phyloP scores from a whole-genome alignment of 2,888 invertebrate genomes.

The Dioctria rufipes region DNA sequence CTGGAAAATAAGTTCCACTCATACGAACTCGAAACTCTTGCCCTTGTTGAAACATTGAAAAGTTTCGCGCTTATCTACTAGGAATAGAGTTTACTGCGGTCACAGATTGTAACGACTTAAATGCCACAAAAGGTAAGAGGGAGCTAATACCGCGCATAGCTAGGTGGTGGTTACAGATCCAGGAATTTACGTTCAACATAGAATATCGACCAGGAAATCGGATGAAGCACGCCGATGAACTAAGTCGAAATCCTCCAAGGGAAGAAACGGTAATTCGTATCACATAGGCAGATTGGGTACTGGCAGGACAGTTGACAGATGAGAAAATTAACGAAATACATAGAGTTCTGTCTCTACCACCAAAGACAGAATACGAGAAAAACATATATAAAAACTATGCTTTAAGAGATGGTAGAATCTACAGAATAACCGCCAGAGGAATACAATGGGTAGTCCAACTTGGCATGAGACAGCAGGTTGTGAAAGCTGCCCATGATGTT shows the following conservation, averaged over 20 bases:
- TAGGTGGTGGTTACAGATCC: too few species aligned
- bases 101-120: constrained; percentile 11
- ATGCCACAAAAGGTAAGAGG: constrained; percentile 7
- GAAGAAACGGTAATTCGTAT: constrained; percentile 28
- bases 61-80: too few species aligned
- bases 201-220: constrained; percentile 26
- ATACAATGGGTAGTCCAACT: constrained; percentile 58
- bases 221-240: constrained; percentile 29
- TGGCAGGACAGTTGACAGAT: constrained; percentile 11
- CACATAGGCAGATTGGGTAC: constrained; percentile 39
- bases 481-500: constrained; percentile 46
- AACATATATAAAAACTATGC: background rate
- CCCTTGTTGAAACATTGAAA: too few species aligned
- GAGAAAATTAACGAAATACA: constrained; percentile 1
- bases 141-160: too few species aligned
- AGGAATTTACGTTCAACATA: background rate
- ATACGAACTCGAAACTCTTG: too few species aligned
- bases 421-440: too few species aligned
- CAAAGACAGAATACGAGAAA: background rate
- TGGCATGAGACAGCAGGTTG: constrained; percentile 55
- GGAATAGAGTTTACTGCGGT: constrained; percentile 17
- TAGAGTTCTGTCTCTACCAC: background rate
- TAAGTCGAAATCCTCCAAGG: background rate
- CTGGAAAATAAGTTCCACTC: too few species aligned
- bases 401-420: too few species aligned